Evolutionary conservation across 2,888 invertebrate genomes (phyloP), one percentile per base, ranked within the genome.

Genomic region (Drosophila subsilvestris): DNA sequence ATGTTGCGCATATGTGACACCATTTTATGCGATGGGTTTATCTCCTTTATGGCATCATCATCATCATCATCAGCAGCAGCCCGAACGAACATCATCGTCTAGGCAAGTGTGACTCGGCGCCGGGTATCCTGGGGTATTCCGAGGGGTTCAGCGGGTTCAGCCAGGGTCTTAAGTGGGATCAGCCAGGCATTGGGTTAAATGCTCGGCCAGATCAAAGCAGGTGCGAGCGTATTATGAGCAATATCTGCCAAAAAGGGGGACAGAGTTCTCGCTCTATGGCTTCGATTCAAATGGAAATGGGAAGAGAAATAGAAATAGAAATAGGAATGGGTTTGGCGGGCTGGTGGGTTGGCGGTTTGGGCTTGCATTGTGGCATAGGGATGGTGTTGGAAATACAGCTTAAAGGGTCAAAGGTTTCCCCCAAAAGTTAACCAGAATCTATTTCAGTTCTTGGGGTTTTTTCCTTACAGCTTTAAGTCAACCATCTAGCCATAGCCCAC

Each of bases 1-100:
- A 90, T 90, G 91, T 86, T 79, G 80, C 80, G 87, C 90, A 88
- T 89, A 90, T 89, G 90, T 80, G 88, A 79, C 85, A 82, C 78
- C 78, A 81, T 88, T 88, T 89, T 86, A 86, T 86, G 87, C 86
- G 84, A 86, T 84, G 85, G 89, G 89, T 74, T 84, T 84, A 89
- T 89, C 84, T 84, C 89, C 75, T 89, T 89, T 89, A 84, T 89
- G 83, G 83, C 83, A 89, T 85, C 89, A 89, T 78, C 88, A 86
- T 82, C 88, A 63, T 78, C 89, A 86, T 82, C 88, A n/a, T n/a
- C n/a, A n/a, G n/a, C n/a, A n/a, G n/a, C n/a, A 63, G 42, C 42
- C 47, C 18, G 47, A 27, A 48, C 18, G 47, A 27, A 48, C 53
- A 51, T 44, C 29, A 42, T 58, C 47, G 22, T 5, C 56, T 56